Evolutionary conservation across 2,888 invertebrate genomes (phyloP), one percentile per base, ranked within the genome.

Genomic region (Heteromurus nitidus): DNA sequence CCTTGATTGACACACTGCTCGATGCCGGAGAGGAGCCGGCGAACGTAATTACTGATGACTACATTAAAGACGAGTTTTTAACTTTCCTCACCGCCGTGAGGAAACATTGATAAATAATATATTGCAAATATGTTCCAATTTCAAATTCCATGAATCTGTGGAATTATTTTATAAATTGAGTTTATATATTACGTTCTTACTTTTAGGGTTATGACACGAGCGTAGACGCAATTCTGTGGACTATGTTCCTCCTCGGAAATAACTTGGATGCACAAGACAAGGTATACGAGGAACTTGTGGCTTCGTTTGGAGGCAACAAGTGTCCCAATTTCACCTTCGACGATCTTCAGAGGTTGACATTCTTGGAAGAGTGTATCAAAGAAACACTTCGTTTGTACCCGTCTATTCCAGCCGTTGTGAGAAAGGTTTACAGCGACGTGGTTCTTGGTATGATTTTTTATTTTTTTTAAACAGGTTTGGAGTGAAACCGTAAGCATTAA

Each of bases 181-280:
- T n/a, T n/a, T n/a, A n/a, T n/a, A n/a, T n/a, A n/a, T n/a, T n/a
- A n/a, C n/a, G n/a, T n/a, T n/a, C n/a, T n/a, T n/a, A n/a, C n/a
- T n/a, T n/a, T n/a, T 30, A 60, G 60, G 60, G 60, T 30, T 31
- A 60, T n/a, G 60, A 60, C 31, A 60, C 60, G 7, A 30, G 60
- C 2, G 30, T 31, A 30, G 60, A 60, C 16, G 31, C 60, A 1
- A 60, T 60, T n/a, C 31, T 60, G 16, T 60, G 60, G 60, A n/a
- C 18, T 3, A n/a, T 30, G 1, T 60, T 60, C 26, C 1, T 60
- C 18, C 60, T 60, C 3, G 60, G 60, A 30, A 60, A 30, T 60
- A n/a, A 60, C 18, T 31, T 20, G 3, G 60, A 60, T 2, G 2
- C 31, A 18, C 60, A 60, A 60, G 60, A 60, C 13, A 60, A 60